A percentile compares a stretch with the other conserved stretches of the same genome.
These are phyloP conservation scores for Carollia perspicillata DNA, from an alignment of 2,113 vertebrate species.

Conservation along the genomic window DNA sequence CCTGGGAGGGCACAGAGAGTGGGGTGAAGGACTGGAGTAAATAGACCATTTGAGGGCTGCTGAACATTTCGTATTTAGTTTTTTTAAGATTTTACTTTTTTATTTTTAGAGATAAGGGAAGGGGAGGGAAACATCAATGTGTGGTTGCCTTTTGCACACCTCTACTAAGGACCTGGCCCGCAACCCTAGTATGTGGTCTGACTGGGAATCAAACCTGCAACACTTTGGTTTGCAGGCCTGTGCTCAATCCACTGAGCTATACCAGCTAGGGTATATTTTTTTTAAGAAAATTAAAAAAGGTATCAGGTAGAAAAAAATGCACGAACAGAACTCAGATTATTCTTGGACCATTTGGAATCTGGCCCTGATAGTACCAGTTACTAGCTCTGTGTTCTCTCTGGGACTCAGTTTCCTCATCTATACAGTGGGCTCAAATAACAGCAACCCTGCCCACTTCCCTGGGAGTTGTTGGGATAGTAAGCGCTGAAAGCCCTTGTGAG, in stretches of 20 bases:
- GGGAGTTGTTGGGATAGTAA: not conserved
- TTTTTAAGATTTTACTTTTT: not conserved
- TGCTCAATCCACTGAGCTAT: too few species aligned
- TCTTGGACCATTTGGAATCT: not conserved
- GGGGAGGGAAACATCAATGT: too few species aligned
- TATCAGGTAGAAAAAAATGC: not conserved
- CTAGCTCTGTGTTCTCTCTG: not conserved
- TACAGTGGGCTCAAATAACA: not conserved
- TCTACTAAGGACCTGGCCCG: too few species aligned
- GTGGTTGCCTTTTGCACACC: too few species aligned
- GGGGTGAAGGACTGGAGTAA: not conserved
- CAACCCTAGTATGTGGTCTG: too few species aligned
- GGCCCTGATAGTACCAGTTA: not conserved
- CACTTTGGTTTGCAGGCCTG: too few species aligned
- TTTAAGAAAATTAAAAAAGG: not conserved
- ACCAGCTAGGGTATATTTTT: too few species aligned
- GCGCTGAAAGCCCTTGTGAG: not conserved
- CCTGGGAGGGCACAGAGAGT: not conserved
- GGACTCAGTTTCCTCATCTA: not conserved
- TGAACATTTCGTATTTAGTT: not conserved
- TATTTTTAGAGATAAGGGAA: too few species aligned
- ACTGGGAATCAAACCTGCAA: too few species aligned
- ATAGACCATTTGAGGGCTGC: not conserved
- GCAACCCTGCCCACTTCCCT: not conserved
- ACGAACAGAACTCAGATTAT: not conserved